Evolutionary conservation across 2,797 vertebrate species (phyloP).

Genomic region (Botia almorhae): DNA sequence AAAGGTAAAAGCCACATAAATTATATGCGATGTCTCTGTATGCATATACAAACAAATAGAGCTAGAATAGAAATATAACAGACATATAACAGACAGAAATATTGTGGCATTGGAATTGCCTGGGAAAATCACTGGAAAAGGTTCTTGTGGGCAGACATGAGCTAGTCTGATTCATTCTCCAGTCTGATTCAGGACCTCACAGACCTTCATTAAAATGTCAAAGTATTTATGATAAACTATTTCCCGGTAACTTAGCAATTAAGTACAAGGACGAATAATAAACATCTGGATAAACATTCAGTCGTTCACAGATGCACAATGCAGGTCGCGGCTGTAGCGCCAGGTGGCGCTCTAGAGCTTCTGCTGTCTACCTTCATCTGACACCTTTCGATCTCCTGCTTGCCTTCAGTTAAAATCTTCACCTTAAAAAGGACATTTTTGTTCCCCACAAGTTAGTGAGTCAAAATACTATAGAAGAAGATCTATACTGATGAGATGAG

Average conservation of each 20-base stretch:
- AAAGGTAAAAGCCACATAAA: not conserved
- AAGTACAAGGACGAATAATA: not conserved
- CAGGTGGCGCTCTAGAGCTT: slow-evolving; percentile 79
- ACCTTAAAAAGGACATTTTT: not conserved
- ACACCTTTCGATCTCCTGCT: slow-evolving; percentile 12
- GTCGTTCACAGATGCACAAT: not conserved
- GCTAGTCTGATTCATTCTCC: slow-evolving; percentile 52
- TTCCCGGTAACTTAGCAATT: not conserved
- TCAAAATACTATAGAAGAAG: too few relatives aligned
- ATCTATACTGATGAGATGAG: slow-evolving; percentile 45
- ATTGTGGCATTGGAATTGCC: not conserved
- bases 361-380: slow-evolving; percentile 14
- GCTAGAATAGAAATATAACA: too few relatives aligned
- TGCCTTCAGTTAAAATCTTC: slow-evolving; percentile 13
- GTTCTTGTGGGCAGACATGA: slow-evolving; percentile 66
- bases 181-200: not conserved
- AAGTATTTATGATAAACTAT: not conserved
- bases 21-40: too few relatives aligned
- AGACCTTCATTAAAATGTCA: not conserved
- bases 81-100: not conserved
- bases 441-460: not conserved
- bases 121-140: slow-evolving; percentile 62
- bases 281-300: not conserved
- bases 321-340: slow-evolving; percentile 57
- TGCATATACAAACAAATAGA: too few relatives aligned